These are phyloP conservation scores for Nothocercus julius DNA, from an alignment of 2,113 vertebrate genomes.

Conservation along the genomic window DNA sequence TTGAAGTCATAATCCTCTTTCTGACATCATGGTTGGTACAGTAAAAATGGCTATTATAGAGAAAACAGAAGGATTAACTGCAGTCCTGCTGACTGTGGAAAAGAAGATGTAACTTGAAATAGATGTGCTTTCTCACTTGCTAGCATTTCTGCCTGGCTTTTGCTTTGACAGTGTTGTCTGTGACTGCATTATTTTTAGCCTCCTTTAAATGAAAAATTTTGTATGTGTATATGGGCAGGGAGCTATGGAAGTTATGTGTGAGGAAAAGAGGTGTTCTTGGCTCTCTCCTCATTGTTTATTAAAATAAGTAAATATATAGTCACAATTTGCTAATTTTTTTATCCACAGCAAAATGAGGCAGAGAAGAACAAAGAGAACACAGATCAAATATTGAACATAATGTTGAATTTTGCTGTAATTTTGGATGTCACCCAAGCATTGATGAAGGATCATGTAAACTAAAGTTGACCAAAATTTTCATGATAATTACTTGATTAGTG, in stretches of 20 bases:
- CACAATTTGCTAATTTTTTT: conserved; percentile 5
- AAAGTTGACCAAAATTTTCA: not conserved
- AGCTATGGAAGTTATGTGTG: not conserved
- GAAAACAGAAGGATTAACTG: not conserved
- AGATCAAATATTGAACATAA: not conserved
- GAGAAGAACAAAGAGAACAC: not conserved
- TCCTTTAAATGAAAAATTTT: not conserved
- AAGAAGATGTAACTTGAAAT: not conserved
- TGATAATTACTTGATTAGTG: not conserved
- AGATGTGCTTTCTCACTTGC: not conserved
- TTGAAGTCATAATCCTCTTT: conserved; percentile 41
- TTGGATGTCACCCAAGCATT: not conserved
- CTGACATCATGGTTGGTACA: conserved; percentile 9
- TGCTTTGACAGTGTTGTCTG: not conserved
- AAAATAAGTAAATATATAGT: not conserved
- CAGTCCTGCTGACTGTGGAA: not conserved
- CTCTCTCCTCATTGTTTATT: not conserved
- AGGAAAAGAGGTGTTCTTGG: not conserved
- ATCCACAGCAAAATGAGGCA: not conserved
- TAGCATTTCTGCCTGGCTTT: not conserved
- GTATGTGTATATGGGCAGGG: not conserved
- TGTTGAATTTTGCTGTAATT: conserved; percentile 10
- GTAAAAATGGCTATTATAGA: conserved; percentile 12
- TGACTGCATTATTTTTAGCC: fast-evolving
- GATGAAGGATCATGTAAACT: not conserved